These are phyloP conservation scores for Branchellion lobata DNA, from an alignment of 2,888 invertebrate species.

Conservation along the genomic window DNA sequence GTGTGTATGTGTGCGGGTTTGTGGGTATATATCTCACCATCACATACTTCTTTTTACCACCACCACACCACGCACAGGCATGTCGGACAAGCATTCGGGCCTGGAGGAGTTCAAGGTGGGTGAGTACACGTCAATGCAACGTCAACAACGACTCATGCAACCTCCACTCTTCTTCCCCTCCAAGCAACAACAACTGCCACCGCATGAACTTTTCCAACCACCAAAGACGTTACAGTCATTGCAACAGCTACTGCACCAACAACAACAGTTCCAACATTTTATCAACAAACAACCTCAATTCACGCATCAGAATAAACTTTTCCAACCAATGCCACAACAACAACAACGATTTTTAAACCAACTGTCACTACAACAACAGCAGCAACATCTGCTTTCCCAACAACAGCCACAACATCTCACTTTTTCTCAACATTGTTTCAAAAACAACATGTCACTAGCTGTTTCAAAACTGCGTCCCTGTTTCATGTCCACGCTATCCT, in stretches of 20 bases:
- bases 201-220: conserved; percentile 51
- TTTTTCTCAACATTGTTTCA: conserved; percentile 4
- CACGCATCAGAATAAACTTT: not conserved
- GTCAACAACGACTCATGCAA: conserved; percentile 70
- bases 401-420: not conserved
- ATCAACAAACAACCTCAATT: not conserved
- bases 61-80: conserved; percentile 69
- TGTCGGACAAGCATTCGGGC: conserved; percentile 72
- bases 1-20: too few species aligned
- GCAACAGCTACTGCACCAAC: not conserved
- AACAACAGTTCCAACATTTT: conserved; percentile 19
- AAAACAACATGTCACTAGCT: not conserved
- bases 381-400: not conserved
- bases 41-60: not conserved
- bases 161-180: not conserved
- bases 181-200: conserved; percentile 69
- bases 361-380: not conserved
- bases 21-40: too few species aligned
- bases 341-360: too few species aligned
- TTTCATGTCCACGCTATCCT: not conserved
- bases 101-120: conserved; percentile 77
- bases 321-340: not conserved
- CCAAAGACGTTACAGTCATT: conserved; percentile 34
- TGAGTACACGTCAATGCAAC: conserved; percentile 85
- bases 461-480: not conserved